Conservation (phyloP, 2,113 vertebrate genomes). For the Morone chrysops region DNA sequence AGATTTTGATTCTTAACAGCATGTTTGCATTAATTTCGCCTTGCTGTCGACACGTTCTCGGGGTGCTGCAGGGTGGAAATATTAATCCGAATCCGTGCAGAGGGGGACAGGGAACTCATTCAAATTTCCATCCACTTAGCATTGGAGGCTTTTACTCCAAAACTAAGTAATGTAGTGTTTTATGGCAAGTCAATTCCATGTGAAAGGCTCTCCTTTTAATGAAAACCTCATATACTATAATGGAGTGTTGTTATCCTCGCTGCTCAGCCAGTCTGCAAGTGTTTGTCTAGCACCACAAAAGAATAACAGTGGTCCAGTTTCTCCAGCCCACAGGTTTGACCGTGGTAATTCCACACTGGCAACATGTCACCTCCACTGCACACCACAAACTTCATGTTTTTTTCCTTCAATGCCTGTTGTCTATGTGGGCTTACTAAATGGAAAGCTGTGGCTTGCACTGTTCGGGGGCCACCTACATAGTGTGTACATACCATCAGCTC, state of each 20-base stretch:
- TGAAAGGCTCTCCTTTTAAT: slow-evolving; percentile 40
- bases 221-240: slow-evolving; percentile 22
- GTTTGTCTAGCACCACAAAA: slow-evolving; percentile 46
- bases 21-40: slow-evolving; percentile 22
- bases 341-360: slow-evolving; percentile 41
- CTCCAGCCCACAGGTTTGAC: not conserved
- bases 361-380: slow-evolving; percentile 43
- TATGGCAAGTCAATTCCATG: slow-evolving; percentile 39
- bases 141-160: slow-evolving; percentile 12
- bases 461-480: slow-evolving; percentile 64
- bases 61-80: slow-evolving; percentile 39
- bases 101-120: slow-evolving; percentile 18
- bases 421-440: slow-evolving; percentile 22
- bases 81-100: slow-evolving; percentile 34
- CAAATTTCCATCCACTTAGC: slow-evolving; percentile 48
- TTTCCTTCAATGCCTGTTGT: not conserved
- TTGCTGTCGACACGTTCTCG: slow-evolving; percentile 17
- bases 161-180: slow-evolving; percentile 47
- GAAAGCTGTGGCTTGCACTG: slow-evolving; percentile 46
- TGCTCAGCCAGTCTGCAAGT: slow-evolving; percentile 8
- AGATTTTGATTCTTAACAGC: slow-evolving; percentile 39
- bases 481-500: slow-evolving; percentile 39
- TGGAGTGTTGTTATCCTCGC: slow-evolving; percentile 40
- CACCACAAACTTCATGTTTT: slow-evolving; percentile 29
- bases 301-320: slow-evolving; percentile 52